phyloP scores from a whole-genome alignment of 2,888 invertebrate species.

The Acanthacorydalis orientalis region DNA sequence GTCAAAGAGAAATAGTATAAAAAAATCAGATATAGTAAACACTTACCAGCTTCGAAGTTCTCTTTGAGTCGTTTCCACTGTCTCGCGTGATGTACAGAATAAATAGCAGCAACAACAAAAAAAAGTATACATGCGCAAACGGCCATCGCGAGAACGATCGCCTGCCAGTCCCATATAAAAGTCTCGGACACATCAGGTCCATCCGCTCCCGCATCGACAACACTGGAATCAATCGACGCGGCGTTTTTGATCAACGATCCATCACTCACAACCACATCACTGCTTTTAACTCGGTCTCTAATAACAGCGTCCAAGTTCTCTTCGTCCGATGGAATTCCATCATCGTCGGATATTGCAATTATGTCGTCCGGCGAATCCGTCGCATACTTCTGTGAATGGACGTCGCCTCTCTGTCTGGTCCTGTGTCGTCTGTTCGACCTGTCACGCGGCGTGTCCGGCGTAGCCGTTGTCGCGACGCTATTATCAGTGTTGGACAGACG shows the following conservation, averaged over 20 bases:
- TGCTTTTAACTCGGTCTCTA: slow-evolving; percentile 2
- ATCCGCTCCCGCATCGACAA: slow-evolving; percentile 8
- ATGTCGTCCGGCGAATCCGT: too few relatives aligned
- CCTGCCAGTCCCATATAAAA: slow-evolving; percentile 55
- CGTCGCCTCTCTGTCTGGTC: not conserved
- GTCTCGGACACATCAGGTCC: slow-evolving; percentile 16
- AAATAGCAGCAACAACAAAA: slow-evolving; percentile 59
- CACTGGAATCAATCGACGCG: slow-evolving; percentile 23
- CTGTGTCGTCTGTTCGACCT: too few relatives aligned
- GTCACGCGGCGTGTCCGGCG: slow-evolving; percentile 3
- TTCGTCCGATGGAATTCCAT: not conserved
- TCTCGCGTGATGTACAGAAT: slow-evolving; percentile 59
- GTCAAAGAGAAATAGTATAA: not conserved
- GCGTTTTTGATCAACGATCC: slow-evolving; percentile 9
- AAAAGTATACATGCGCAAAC: slow-evolving; percentile 62
- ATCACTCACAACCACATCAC: slow-evolving; percentile 2
- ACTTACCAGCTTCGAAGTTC: slow-evolving; percentile 59
- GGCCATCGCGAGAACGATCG: slow-evolving; percentile 52
- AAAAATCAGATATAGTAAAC: not conserved
- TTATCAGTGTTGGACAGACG: not conserved
- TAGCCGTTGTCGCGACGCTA: not conserved
- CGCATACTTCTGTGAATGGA: not conserved
- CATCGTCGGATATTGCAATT: not conserved
- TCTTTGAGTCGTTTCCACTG: slow-evolving; percentile 67
- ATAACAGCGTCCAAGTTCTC: not conserved